Conservation (phyloP, 35 echinoderm and acorn worm species). For the Ptychodera flava region DNA sequence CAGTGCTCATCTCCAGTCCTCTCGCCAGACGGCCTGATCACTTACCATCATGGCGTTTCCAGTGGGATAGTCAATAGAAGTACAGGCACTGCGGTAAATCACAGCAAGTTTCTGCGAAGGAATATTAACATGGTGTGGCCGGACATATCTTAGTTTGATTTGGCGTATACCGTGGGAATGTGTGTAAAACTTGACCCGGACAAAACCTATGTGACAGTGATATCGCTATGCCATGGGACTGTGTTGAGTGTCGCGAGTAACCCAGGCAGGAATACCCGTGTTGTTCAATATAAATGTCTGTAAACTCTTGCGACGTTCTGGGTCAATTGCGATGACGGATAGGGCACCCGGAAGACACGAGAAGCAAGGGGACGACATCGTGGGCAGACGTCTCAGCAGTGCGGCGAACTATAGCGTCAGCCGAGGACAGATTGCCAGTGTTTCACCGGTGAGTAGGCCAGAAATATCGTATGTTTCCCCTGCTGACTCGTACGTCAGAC, state of each 20-base stretch:
- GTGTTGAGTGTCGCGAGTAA: no score
- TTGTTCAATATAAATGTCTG: no score
- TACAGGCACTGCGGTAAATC: background rate
- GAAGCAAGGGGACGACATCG: background rate
- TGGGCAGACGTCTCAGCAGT: background rate
- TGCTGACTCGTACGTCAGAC: background rate
- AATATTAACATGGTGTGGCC: background rate
- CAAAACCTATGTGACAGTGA: no score
- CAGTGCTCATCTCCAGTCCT: background rate
- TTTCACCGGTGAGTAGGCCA: background rate
- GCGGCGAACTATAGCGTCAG: background rate
- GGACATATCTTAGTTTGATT: no score
- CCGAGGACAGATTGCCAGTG: background rate
- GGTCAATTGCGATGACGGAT: background rate
- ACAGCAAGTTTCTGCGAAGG: background rate
- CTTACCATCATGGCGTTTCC: background rate
- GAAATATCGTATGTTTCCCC: background rate
- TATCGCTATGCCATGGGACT: background rate
- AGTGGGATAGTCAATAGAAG: no score
- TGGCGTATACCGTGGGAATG: background rate
- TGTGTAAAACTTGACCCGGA: background rate
- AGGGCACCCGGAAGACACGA: background rate
- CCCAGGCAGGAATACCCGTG: no score
- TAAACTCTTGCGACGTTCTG: background rate
- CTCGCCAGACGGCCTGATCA: background rate